Base-by-base conservation (phyloP, 1,140 invertebrate genomes). In the Solen grandis region DNA sequence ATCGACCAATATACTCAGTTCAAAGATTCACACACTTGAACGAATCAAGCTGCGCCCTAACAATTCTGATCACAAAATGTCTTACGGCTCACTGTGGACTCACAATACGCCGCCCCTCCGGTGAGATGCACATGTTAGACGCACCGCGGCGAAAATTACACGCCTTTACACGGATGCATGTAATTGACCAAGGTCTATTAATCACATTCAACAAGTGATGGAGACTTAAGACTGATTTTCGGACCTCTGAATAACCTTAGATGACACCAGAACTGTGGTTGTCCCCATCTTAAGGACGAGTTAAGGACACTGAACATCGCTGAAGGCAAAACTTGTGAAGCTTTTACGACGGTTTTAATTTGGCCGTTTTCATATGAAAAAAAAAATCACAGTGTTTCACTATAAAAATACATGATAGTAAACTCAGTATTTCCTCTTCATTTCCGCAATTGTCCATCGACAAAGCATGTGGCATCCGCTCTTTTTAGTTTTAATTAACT, bases 181-280 rank as follows among this genome's bases (percentile, higher is more conserved):
- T 73, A 73, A 73, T 73, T 73, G 70, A 73, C 70, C 57, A 36
- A 31, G 70, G 31, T 36, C 55, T 27, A 73, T 73, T 73, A 41
- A 73, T 41, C 57, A 33, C 27, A 73, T 73, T 73, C 54, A 73
- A 73, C 70, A 41, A 73, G 70, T 59, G 60, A 46, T 46, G 60
- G 55, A 38, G 60, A 73, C 41, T 73, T 73, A 14, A 27, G 54
- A 60, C 54, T 46, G 46, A 27, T 60, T 59, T 41, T 57, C 54
- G 19, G 22, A 52, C 25, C 5, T 73, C 70, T 46, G 57, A 59
- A 60, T 73, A 59, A 73, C 70, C 70, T 73, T 29, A 73, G 55
- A 73, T 73, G 70, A 73, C 70, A 73, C 41, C 19, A 46, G 41
- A 8, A 19, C 8, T 46, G 41, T 8, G 41, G 41, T 46, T 46